Evolutionary conservation across 1,140 invertebrate species (phyloP).

Genomic region (Danaus melanippus): DNA sequence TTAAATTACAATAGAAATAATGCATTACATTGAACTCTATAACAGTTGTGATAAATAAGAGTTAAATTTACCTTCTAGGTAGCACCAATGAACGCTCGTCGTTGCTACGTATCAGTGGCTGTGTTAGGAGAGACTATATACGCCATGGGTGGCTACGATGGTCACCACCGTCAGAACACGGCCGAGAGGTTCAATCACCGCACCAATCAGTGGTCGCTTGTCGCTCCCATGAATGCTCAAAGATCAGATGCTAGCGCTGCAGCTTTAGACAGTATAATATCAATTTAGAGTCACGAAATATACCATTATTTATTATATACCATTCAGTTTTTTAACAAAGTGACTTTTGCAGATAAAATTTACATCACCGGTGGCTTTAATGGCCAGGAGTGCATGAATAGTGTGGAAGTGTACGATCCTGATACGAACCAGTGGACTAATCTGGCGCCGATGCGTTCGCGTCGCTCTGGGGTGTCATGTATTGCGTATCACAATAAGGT

Average conservation of each 20-base stretch:
- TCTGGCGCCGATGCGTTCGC: constrained; percentile 83
- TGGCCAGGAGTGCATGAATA: constrained; percentile 88
- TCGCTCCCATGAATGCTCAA: constrained; percentile 84
- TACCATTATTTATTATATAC: too few relatives aligned
- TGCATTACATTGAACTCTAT: too few relatives aligned
- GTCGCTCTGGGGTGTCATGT: constrained; percentile 83
- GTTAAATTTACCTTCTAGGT: constrained; percentile 52
- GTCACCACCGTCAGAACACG: constrained; percentile 82
- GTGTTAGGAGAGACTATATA: constrained; percentile 82
- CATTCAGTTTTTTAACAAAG: too few relatives aligned
- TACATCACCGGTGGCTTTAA: constrained; percentile 93
- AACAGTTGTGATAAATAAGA: constrained; percentile 26
- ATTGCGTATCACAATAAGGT: constrained; percentile 79
- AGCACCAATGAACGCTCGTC: constrained; percentile 74
- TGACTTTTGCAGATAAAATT: constrained; percentile 75
- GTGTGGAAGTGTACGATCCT: constrained; percentile 90
- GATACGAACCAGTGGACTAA: constrained; percentile 88
- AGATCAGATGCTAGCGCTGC: constrained; percentile 86
- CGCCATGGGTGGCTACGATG: constrained; percentile 91
- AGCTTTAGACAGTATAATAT: constrained; percentile 69
- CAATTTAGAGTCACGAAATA: too few relatives aligned
- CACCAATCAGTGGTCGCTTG: constrained; percentile 86
- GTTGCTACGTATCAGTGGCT: constrained; percentile 78
- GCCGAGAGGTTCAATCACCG: constrained; percentile 81
- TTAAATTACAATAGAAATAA: too few relatives aligned